These are phyloP conservation scores for Branchellion lobata DNA, from an alignment of 2,888 invertebrate species.

Conservation along the genomic window DNA sequence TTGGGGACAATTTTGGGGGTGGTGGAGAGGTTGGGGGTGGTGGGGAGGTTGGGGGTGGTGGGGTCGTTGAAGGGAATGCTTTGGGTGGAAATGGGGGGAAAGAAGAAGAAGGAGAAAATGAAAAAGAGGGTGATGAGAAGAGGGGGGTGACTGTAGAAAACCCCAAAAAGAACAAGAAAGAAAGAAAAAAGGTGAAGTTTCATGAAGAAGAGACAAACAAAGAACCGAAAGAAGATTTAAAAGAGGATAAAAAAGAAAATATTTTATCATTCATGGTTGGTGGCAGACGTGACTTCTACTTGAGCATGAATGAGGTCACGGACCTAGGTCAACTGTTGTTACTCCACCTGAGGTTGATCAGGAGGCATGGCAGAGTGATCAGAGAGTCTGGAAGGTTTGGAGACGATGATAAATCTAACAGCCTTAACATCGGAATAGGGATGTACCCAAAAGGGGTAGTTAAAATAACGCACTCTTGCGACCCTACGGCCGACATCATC, in stretches of 20 bases:
- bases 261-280: constrained; percentile 2
- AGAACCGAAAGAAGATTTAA: no score
- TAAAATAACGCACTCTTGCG: constrained; percentile 89
- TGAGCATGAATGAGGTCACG: constrained; percentile 17
- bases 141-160: no score
- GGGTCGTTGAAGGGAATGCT: not conserved
- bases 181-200: constrained; percentile 10
- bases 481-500: constrained; percentile 76
- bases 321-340: constrained; percentile 71
- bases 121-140: no score
- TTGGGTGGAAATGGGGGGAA: not conserved
- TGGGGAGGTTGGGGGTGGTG: not conserved
- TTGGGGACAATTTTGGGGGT: not conserved
- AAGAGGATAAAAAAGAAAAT: not conserved
- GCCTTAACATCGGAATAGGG: constrained; percentile 70
- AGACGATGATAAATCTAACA: constrained; percentile 51
- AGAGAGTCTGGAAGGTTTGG: constrained; percentile 64
- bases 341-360: constrained; percentile 76
- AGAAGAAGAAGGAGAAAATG: not conserved
- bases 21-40: not conserved
- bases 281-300: not conserved
- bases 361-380: constrained; percentile 79
- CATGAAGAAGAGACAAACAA: not conserved
- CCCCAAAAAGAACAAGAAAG: not conserved
- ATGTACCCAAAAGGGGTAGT: constrained; percentile 78